Evolutionary conservation across 2,888 invertebrate genomes (phyloP), one percentile per base, ranked within the genome.

Genomic region (Cyclophora punctaria): DNA sequence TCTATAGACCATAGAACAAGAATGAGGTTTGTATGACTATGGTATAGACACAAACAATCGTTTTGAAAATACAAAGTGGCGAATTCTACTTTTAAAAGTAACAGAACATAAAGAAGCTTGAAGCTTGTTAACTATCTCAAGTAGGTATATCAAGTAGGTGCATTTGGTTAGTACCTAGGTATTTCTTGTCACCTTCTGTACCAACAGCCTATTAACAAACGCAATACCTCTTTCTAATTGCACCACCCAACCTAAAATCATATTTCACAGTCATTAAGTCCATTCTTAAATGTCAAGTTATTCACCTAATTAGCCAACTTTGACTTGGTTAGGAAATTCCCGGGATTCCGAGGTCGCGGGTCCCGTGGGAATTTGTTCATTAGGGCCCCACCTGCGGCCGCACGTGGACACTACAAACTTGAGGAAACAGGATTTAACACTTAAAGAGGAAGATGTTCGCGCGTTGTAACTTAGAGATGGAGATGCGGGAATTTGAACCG

Each of bases 381-480:
- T 75, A 78, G 58, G 67, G 34, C 34, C 49, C 49, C 62, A 64
- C 76, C 77, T 78, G 80, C 69, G 53, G 47, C 35, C 67, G 78
- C 80, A 77, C 81, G 80, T 80, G 81, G 78, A 70, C 69, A 58
- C 64, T 62, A 49, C 50, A 49, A 57, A 59, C 74, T 64, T 76
- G 78, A 74, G 78, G 76, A 59, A 57, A 78, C 78, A 78, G 70
- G 75, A 75, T 75, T 80, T 81, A 75, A 78, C 81, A 79, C 79
- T 79, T 71, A 44, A 5, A 3, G 20, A 3, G 42, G 42, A 7
- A 7, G 34, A 44, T 41, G 44, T 44, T 44, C 44, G 3, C 44
- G 34, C 44, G 5, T 44, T 44, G 44, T 20, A 20, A 20, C 20
- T 20, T 20, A 20, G 20, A 20, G 20, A 20, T 20, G 20, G 20